Percentiles rank a stretch among this genome's conserved stretches.
phyloP scores from a whole-genome alignment of 2,888 invertebrate genomes.

The Tinea semifulvella region DNA sequence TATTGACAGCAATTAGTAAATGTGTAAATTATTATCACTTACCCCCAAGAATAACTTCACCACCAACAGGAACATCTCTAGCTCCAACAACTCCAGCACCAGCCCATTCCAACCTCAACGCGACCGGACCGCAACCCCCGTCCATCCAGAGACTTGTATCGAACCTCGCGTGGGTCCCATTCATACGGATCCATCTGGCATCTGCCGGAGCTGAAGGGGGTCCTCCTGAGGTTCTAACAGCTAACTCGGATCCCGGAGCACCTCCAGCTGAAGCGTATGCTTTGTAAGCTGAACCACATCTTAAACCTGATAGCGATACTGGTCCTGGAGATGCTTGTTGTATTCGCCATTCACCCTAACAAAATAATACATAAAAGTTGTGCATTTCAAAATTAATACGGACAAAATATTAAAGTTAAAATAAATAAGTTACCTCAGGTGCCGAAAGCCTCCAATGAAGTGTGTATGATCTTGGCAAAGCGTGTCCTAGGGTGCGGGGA shows the following conservation, averaged over 20 bases:
- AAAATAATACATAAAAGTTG: not conserved
- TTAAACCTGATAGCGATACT: conserved; percentile 73
- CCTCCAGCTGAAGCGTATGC: conserved; percentile 85
- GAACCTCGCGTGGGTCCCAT: conserved; percentile 81
- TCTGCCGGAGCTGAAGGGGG: conserved; percentile 70
- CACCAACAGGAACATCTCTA: conserved; percentile 53
- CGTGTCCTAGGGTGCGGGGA: conserved; percentile 46
- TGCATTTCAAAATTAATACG: not conserved
- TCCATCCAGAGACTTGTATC: conserved; percentile 85
- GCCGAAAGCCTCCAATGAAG: conserved; percentile 74
- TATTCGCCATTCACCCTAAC: conserved; percentile 72
- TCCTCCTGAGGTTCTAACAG: conserved; percentile 84
- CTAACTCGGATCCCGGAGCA: conserved; percentile 76
- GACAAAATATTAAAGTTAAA: not conserved
- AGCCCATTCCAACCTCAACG: conserved; percentile 78
- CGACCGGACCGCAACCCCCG: conserved; percentile 84
- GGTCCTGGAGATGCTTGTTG: conserved; percentile 50
- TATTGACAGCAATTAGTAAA: no score
- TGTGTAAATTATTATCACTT: conserved; percentile 21
- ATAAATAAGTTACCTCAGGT: conserved; percentile 67
- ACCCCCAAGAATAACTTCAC: conserved; percentile 57
- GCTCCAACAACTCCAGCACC: conserved; percentile 60
- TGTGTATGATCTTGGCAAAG: conserved; percentile 67
- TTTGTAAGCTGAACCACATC: conserved; percentile 85
- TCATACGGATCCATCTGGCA: conserved; percentile 78